phyloP scores from a whole-genome alignment of 2,797 vertebrate species.

The Aldrovandia affinis region DNA sequence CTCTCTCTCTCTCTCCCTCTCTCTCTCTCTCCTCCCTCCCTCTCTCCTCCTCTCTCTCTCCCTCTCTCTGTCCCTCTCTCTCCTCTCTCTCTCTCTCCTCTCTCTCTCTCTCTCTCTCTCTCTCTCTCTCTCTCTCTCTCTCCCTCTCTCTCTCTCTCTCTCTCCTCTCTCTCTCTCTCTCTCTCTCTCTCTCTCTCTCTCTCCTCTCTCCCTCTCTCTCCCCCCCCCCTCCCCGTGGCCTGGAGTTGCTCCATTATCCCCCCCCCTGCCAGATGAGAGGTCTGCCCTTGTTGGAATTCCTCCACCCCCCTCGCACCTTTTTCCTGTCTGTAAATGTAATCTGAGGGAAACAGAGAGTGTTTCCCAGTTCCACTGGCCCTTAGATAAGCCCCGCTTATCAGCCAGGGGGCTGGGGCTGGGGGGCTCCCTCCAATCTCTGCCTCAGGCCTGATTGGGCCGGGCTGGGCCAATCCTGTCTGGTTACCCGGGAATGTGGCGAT shows the following conservation, averaged over 20 bases:
- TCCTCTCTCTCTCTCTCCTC: conserved; percentile 31
- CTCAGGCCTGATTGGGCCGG: not conserved
- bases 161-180: not conserved
- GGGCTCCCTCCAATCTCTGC: conserved; percentile 5
- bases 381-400: conserved; percentile 57
- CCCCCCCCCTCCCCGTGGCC: not conserved
- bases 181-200: not conserved
- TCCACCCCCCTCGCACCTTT: conserved; percentile 41
- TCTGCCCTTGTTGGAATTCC: conserved; percentile 38
- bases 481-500: not conserved
- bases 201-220: not conserved
- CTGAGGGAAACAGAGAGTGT: conserved; percentile 46
- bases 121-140: not conserved
- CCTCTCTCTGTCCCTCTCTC: not conserved
- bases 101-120: conserved; percentile 8
- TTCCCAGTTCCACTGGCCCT: conserved; percentile 51
- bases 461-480: not conserved
- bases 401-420: conserved; percentile 4
- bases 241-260: conserved; percentile 44
- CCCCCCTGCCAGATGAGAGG: conserved; percentile 44
- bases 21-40: not conserved
- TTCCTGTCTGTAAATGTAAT: conserved; percentile 58
- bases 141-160: not conserved
- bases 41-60: too few relatives aligned
- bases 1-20: not conserved